These are phyloP conservation scores for Myiozetetes cayanensis DNA, from an alignment of 2,113 vertebrate species.

Conservation along the genomic window DNA sequence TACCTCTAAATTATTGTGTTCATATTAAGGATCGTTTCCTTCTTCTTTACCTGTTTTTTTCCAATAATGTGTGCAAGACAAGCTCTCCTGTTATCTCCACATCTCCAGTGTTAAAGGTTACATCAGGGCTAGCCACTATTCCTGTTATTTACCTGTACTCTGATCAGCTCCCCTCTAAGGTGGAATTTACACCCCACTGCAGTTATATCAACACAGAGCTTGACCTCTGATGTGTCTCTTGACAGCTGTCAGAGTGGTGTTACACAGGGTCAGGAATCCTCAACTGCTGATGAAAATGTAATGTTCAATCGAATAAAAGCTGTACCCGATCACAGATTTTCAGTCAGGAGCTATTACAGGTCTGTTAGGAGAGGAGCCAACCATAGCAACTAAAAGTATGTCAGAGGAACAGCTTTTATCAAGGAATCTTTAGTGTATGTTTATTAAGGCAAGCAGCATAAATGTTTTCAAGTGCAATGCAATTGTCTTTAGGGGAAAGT, in stretches of 20 bases:
- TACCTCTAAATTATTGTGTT: not conserved
- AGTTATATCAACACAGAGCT: not conserved
- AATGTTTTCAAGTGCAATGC: not conserved
- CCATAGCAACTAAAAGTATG: not conserved
- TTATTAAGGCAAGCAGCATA: slow-evolving; percentile 16
- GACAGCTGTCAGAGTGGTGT: not conserved
- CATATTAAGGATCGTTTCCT: not conserved
- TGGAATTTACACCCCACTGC: not conserved
- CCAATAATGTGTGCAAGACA: not conserved
- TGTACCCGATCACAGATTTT: not conserved
- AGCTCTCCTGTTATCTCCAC: not conserved
- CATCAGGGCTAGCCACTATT: not conserved
- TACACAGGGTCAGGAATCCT: not conserved
- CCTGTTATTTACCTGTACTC: not conserved
- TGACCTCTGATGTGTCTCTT: not conserved
- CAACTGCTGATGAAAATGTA: not conserved
- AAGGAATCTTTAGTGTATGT: not conserved
- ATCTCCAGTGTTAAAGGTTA: not conserved
- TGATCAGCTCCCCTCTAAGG: not conserved
- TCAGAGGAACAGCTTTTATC: not conserved
- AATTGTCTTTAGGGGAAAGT: not conserved
- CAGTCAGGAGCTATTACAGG: not conserved
- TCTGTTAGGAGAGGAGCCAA: not conserved
- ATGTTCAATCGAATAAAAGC: not conserved
- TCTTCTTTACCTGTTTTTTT: not conserved